Percentiles rank a stretch among this genome's conserved stretches.
Evolutionary conservation across 2,888 invertebrate species (phyloP).

Genomic region (Thysanoteuthis rhombus): DNA sequence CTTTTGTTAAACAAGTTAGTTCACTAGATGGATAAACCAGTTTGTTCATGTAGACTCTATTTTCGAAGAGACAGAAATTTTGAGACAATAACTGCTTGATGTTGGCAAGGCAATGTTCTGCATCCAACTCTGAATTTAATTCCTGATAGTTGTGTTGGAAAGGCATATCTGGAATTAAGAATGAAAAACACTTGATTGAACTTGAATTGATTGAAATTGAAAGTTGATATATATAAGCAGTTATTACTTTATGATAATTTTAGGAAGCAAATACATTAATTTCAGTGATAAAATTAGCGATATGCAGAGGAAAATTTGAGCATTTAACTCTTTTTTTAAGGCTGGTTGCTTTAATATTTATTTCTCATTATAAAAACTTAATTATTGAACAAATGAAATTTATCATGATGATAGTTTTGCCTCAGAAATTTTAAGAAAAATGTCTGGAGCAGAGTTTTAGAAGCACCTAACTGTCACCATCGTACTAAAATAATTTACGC

Average conservation of each 20-base stretch:
- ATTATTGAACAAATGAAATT: no score
- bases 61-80: slow-evolving; percentile 46
- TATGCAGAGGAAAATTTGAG: neutral
- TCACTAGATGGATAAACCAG: slow-evolving; percentile 46
- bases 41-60: slow-evolving; percentile 52
- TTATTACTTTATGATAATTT: no score
- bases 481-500: no score
- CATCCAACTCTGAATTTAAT: slow-evolving; percentile 33
- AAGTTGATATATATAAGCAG: neutral
- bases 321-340: neutral
- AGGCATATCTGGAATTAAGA: slow-evolving; percentile 52
- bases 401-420: no score
- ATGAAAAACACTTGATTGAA: neutral
- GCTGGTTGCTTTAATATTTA: no score
- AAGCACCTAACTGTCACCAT: no score
- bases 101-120: slow-evolving; percentile 41
- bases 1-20: slow-evolving; percentile 57
- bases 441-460: no score
- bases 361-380: no score
- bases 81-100: slow-evolving; percentile 47
- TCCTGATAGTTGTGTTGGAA: slow-evolving; percentile 52
- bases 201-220: neutral
- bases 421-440: no score
- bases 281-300: neutral
- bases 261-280: neutral